Evolutionary conservation across 2,888 invertebrate species (phyloP), one percentile per base, ranked within the genome.

Genomic region (Cephus nigrinus): DNA sequence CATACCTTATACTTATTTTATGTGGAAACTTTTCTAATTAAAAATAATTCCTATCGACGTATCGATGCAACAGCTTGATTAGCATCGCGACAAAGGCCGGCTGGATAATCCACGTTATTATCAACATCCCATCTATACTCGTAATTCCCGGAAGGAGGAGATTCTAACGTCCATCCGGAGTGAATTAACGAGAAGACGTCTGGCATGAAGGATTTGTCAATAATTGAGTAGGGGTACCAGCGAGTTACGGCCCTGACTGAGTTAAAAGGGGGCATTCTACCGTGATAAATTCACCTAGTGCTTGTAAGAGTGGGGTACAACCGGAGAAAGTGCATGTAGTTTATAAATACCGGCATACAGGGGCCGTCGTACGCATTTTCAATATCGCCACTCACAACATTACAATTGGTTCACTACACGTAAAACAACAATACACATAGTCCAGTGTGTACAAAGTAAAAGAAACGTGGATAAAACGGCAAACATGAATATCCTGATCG

Each of bases 271-370:
- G 84, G 84, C 88, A 88, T 86, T 89, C 88, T 88, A 90, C 85
- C 90, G 88, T 89, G 87, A 87, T 90, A 88, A 89, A 86, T 90
- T 89, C 82, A 83, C 85, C 55, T 85, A 86, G 86, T 83, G 80
- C 76, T 73, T 15, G 55, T 69, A 4, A 80, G 81, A 86, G 87
- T 86, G 87, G 88, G 88, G 88, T 80, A 81, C 75, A 78, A 80
- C 80, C 82, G 89, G 91, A 90, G 91, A 91, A 91, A 91, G 91
- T 91, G 84, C 85, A 84, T 78, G 85, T 89, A 90, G 88, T 90
- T 90, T 88, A 90, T 91, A 91, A 90, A 91, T 90, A 90, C 87
- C 77, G 81, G 84, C 75, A 82, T 80, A 80, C 82, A 82, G 85
- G 86, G 86, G 82, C 85, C 86, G 87, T 88, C 86, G 85, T 78